Base-by-base conservation (phyloP, 1,140 invertebrate genomes). In the Contarinia nasturtii region DNA sequence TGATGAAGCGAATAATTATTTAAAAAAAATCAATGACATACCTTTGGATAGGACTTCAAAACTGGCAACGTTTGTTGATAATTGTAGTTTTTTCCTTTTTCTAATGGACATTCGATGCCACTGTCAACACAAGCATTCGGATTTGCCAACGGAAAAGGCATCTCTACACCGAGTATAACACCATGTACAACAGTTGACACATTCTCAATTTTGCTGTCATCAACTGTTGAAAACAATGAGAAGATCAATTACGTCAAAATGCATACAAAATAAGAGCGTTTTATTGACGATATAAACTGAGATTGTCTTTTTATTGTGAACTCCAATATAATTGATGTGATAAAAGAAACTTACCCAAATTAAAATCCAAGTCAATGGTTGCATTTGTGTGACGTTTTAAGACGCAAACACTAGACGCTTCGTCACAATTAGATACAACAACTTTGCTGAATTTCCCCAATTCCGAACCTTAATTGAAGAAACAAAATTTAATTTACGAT, bases 101-200 rank as follows among this genome's bases (percentile, higher is more conserved):
- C 66, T 4, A 86, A 48, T 0, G 83, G 83, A 54, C 83, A 87
- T 7, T 57, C 58, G 1, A 85, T 53, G 0, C 77, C 77, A 34
- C 69, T 73, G 49, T 72, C 68, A 22, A 66, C 55, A 57, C 82
- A 86, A 7, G 72, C 81, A 57, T 85, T 64, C 0, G 74, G 66
- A 55, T 85, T 74, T 7, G 73, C 60, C 48, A 86, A 54, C 11
- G 72, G 71, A 57, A 86, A 86, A 20, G 80, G 79, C 48, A 83
- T 65, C 1, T 78, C 74, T 12, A 83, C 56, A 42, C 73, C 75
- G 57, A 74, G 64, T 17, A 86, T 67, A 33, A 83, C 66, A 2
- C 82, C 82, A 63, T 83, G 75, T 0, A 82, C 76, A 2, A 75
- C 69, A 2, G 75, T 73, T 20, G 60, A 71, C 3, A 81, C 57